phyloP scores from a whole-genome alignment of 2,797 vertebrate genomes.

The Falco berigora region DNA sequence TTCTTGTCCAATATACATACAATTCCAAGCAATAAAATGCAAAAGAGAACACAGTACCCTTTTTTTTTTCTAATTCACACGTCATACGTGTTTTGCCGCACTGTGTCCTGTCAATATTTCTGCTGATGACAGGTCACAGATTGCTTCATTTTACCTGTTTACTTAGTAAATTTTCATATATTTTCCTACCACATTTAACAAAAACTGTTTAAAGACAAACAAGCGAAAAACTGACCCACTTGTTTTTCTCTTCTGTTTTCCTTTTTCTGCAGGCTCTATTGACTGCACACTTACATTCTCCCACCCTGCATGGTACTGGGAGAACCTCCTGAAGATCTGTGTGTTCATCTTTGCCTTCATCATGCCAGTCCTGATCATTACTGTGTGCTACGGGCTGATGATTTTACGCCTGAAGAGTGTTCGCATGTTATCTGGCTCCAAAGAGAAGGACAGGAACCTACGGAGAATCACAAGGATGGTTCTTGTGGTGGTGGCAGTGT shows the following conservation, averaged over 20 bases:
- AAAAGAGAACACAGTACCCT: neutral
- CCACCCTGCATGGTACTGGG: conserved; percentile 96
- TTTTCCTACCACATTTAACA: neutral
- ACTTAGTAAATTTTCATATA: neutral
- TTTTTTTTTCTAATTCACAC: neutral
- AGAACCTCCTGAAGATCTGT: conserved; percentile 96
- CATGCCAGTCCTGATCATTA: conserved; percentile 97
- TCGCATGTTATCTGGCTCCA: conserved; percentile 96
- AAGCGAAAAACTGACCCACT: neutral
- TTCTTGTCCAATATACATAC: neutral
- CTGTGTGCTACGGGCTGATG: conserved; percentile 96
- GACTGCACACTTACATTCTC: conserved; percentile 94
- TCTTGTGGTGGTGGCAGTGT: conserved; percentile 94
- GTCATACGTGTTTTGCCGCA: neutral
- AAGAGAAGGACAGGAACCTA: conserved; percentile 96
- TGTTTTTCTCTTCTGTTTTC: neutral
- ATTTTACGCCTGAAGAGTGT: conserved; percentile 96
- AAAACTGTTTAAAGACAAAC: neutral
- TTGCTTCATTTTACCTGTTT: neutral
- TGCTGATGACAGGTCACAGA: neutral
- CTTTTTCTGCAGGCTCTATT: conserved; percentile 71
- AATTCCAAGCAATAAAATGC: neutral
- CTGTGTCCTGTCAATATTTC: neutral
- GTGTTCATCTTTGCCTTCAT: conserved; percentile 99
- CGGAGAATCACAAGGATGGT: conserved; percentile 98